Base-by-base conservation (phyloP, 2,888 invertebrate genomes). In the Uropetala carovei region DNA sequence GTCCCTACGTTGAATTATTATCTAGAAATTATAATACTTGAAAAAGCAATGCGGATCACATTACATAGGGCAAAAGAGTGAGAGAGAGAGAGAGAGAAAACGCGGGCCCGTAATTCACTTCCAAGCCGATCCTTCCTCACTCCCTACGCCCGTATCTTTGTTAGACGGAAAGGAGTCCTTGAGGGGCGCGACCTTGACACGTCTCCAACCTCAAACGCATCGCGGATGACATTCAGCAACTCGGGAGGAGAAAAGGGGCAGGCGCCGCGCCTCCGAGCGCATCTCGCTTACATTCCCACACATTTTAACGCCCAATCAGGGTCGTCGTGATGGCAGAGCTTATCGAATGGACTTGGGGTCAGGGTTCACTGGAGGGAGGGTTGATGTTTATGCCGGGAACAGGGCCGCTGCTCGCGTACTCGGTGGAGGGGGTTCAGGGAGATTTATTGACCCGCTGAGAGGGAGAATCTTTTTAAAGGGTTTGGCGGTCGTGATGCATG, bases 161-260 rank as follows among this genome's bases (percentile, higher is more conserved):
- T 1, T 43, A n/a, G 18, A n/a, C n/a, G 64, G n/a, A 56, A 56
- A 86, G 22, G 85, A 58, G 89, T 64, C 89, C 89, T 89, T 89
- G 89, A 89, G 30, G 16, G 89, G 64, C 64, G 60, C 89, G 68
- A 22, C 89, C 89, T 89, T 89, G 89, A 89, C 89, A 86, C 86
- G 30, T 30, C 60, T 22, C 58, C 27, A 83, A n/a, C 22, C 11
- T 18, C 22, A 27, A 75, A 22, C 75, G 75, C 75, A 22, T 11
- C 10, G 64, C 18, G 64, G 75, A 22, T 75, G 75, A 75, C 75
- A n/a, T 75, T n/a, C 18, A 11, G 5, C 22, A 8, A 3, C 43
- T 43, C 43, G 43, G 43, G 43, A 43, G 43, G 43, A 43, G 43
- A 43, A 43, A 64, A n/a, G 14, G 64, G 18, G n/a, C 16, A 16